Base-by-base conservation (phyloP, 1,140 invertebrate genomes). In the Bombus cullumanus region DNA sequence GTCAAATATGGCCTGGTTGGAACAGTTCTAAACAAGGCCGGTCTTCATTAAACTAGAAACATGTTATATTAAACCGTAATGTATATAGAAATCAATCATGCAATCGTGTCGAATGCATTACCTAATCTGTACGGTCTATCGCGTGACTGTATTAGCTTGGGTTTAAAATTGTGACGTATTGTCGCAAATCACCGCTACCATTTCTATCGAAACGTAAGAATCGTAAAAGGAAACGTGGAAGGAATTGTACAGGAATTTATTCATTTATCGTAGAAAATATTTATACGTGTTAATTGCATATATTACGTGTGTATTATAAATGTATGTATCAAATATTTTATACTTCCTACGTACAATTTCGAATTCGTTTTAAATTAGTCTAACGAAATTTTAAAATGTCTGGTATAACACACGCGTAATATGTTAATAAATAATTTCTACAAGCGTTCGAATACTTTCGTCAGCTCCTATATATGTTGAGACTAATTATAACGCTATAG, bases 21-120 rank as follows among this genome's bases (percentile, higher is more conserved):
- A 69, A 28, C 22, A 74, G 22, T 31, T 59, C 64, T 59, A 76
- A 57, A 69, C 68, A 59, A 28, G 43, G 4, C 47, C n/a, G 82
- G 34, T 37, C 82, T 76, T 64, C 53, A 37, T 69, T 84, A 78
- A 75, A 57, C 43, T 69, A 41, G 76, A 62, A 71, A 79, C 53
- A 39, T 57, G 62, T 84, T 80, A 62, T 76, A 39, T 83, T 83
- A 64, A 83, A 77, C 28, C 62, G 62, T 68, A 77, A 77, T 39
- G 43, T 37, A 47, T 53, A 79, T 84, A 78, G 64, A 84, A 84
- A 77, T 57, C 75, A 69, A 84, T 84, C 75, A 37, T 69, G 76
- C n/a, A 25, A 43, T 43, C 53, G 13, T 53, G 39, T 69, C 41
- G 41, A 53, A 78, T 43, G 64, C n/a, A 57, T 71, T 78, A 68